Evolutionary conservation across 2,888 invertebrate genomes (phyloP), one percentile per base, ranked within the genome.

Genomic region (Osedax fenrisi): DNA sequence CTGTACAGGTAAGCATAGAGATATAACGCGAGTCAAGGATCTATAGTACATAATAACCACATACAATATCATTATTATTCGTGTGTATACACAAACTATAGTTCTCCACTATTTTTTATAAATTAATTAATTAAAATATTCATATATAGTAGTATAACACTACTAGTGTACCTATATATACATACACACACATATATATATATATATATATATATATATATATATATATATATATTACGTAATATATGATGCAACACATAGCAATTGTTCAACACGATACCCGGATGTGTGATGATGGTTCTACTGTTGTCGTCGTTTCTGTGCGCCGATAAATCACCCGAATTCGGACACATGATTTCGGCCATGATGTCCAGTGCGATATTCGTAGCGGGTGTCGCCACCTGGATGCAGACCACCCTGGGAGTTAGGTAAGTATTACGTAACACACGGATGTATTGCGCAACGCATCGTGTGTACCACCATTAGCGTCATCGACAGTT

Each of bases 321-420:
- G n/a, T 67, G 67, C 24, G 67, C 67, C 17, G 22, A 3, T 10
- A n/a, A 67, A 21, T 41, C 41, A 41, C 41, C 41, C 17, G 17
- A 41, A 41, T 41, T 41, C 17, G 26, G n/a, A n/a, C n/a, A 67
- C 67, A 23, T 67, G 25, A n/a, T 67, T 13, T 21, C 26, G 2
- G 67, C 67, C 2, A n/a, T 25, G 67, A 25, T 67, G 24, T 25
- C 26, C 26, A 67, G 67, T 68, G 26, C 26, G 10, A 26, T 68
- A 10, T 68, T 68, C n/a, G 22, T 68, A 17, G 68, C 68, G 25
- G 68, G 68, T 22, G 25, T 68, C 26, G 68, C 68, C 26, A 68
- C 68, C 5, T 27, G 25, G 17, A 10, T 68, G 25, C 68, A 68
- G n/a, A 68, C 68, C 10, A 25, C 68, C 25, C 26, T 68, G 26